Evolutionary conservation across 1,140 invertebrate species (phyloP).

Genomic region (Anastatus disparis): DNA sequence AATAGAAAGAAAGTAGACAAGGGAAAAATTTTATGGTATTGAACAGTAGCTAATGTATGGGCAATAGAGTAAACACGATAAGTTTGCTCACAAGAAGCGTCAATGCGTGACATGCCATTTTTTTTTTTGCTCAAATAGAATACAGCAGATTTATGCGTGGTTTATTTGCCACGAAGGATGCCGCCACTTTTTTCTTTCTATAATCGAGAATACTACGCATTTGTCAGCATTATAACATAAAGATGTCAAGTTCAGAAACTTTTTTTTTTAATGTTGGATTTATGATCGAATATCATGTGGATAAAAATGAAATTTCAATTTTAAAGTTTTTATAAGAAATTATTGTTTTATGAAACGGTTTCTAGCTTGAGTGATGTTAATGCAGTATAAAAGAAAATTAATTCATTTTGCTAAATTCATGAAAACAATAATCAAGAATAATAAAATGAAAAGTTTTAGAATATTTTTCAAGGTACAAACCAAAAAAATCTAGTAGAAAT

Average conservation of each 20-base stretch:
- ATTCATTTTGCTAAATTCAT: no score
- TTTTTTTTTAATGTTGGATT: background rate
- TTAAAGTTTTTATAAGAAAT: no score
- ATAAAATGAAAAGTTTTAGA: no score
- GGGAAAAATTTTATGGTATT: background rate
- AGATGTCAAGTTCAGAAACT: slow-evolving; percentile 15
- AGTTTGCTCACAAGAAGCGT: background rate
- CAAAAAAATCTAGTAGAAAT: no score
- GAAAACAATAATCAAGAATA: no score
- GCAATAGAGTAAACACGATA: background rate
- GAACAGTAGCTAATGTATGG: background rate
- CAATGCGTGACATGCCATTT: background rate
- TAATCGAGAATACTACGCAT: slow-evolving; percentile 3
- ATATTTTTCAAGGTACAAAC: no score
- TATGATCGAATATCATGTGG: no score
- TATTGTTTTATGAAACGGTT: no score
- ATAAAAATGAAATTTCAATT: no score
- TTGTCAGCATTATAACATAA: slow-evolving; percentile 2
- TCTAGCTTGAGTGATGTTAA: no score
- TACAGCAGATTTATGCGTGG: background rate
- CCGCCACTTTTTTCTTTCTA: background rate
- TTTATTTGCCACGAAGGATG: background rate
- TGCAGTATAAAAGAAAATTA: no score
- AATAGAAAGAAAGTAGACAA: no score
- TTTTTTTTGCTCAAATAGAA: background rate